Conservation (phyloP, 2,797 vertebrate genomes). For the Lophius americanus region DNA sequence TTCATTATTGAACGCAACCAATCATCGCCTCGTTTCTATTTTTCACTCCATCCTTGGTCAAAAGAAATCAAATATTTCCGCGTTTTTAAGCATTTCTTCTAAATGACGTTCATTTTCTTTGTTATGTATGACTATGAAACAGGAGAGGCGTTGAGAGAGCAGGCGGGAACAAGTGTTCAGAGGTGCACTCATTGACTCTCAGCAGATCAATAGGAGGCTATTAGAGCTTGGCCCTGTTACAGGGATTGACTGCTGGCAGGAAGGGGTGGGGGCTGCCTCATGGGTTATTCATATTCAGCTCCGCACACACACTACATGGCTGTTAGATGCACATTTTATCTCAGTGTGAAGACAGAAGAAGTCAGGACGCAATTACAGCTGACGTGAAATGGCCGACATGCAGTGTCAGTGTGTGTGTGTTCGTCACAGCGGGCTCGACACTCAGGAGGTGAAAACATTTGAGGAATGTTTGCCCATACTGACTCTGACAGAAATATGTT, state of each 20-base stretch:
- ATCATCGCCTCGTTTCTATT: no score
- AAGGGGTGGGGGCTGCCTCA: conserved; percentile 47
- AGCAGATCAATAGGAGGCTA: conserved; percentile 79
- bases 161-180: conserved; percentile 78
- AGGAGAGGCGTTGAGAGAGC: conserved; percentile 72
- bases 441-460: conserved; percentile 7
- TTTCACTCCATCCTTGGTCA: no score
- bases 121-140: no score
- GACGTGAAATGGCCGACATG: conserved; percentile 23
- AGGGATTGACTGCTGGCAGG: conserved; percentile 71
- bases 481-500: neutral
- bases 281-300: conserved; percentile 70
- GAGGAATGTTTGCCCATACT: neutral
- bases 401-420: no score
- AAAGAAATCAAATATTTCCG: no score
- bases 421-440: neutral
- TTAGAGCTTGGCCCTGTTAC: conserved; percentile 79
- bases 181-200: conserved; percentile 71
- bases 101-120: no score
- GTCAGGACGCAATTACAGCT: conserved; percentile 36
- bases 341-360: conserved; percentile 46
- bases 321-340: conserved; percentile 60
- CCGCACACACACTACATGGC: conserved; percentile 43
- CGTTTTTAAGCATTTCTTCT: no score
- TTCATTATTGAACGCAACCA: no score